These are phyloP conservation scores for Yasuhikotakia modesta DNA, from an alignment of 2,797 vertebrate species.

Conservation along the genomic window DNA sequence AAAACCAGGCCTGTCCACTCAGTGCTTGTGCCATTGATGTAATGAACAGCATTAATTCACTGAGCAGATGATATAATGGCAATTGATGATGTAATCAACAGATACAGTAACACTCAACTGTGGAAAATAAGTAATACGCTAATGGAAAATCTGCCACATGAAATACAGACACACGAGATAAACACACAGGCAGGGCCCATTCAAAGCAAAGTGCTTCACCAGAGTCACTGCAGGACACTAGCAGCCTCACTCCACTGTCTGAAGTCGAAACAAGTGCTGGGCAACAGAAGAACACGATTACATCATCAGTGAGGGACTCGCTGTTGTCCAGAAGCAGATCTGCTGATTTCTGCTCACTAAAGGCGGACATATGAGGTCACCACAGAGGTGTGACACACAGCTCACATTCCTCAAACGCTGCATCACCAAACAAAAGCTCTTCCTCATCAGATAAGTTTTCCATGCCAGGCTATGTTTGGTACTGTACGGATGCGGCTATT, in stretches of 20 bases:
- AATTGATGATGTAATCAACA: too few species aligned
- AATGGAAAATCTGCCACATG: too few species aligned
- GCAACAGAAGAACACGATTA: neutral
- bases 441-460: constrained; percentile 68
- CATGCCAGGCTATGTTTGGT: constrained; percentile 69
- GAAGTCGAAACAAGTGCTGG: constrained; percentile 2
- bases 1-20: too few species aligned
- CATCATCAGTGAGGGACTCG: neutral
- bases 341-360: constrained; percentile 31
- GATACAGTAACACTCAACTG: too few species aligned
- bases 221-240: neutral
- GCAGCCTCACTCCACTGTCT: neutral
- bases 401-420: constrained; percentile 65
- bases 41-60: too few species aligned
- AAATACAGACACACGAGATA: neutral
- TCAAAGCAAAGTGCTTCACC: neutral
- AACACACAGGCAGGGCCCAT: neutral
- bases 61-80: too few species aligned
- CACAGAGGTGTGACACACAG: constrained; percentile 54
- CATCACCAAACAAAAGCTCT: constrained; percentile 67
- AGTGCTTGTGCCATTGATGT: too few species aligned
- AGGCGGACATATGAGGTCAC: constrained; percentile 16
- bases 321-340: constrained; percentile 16
- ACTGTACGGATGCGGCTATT: constrained; percentile 64
- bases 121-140: too few species aligned